Conservation (phyloP, 2,113 vertebrate genomes). For the Oreochromis spilurus region DNA sequence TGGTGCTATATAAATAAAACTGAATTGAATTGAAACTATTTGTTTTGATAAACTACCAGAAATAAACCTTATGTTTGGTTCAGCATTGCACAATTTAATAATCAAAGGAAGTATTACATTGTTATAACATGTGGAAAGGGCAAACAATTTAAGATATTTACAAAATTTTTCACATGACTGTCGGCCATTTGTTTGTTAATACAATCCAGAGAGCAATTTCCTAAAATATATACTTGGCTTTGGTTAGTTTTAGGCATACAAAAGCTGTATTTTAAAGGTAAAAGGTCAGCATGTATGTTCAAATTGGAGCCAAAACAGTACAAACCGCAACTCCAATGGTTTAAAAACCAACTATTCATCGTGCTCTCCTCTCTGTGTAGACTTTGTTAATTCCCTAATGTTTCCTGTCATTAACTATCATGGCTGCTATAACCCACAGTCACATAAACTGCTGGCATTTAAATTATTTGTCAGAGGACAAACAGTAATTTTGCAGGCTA, state of each 20-base stretch:
- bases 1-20: neutral
- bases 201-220: neutral
- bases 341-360: neutral
- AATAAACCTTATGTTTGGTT: neutral
- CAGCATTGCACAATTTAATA: neutral
- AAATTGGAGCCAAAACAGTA: neutral
- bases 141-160: neutral
- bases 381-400: neutral
- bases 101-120: rapidly evolving
- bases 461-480: neutral
- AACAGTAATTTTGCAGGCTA: neutral
- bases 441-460: neutral
- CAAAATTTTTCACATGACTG: neutral
- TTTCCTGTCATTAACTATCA: neutral
- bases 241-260: neutral
- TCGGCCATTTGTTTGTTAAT: neutral
- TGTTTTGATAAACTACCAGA: neutral
- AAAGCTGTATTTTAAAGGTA: neutral
- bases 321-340: neutral
- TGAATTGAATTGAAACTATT: neutral
- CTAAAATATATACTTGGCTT: neutral
- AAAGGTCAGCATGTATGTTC: neutral
- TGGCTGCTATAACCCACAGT: neutral
- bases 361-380: neutral
- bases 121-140: neutral